Conservation (phyloP, 2,113 vertebrate species). For the Protobothrops flavoviridis region DNA sequence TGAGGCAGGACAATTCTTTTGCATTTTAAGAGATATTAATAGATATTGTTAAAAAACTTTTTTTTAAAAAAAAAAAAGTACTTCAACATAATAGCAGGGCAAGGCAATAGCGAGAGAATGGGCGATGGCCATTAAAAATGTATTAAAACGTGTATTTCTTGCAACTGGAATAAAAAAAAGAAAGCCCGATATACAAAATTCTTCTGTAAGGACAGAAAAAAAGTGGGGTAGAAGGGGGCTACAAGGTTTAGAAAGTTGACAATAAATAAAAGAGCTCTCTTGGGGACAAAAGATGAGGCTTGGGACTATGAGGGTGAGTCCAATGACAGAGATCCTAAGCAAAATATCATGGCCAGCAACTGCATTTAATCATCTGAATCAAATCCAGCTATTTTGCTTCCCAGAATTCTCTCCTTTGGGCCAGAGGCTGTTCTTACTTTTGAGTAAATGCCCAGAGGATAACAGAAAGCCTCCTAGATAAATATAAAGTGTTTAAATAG, state of each 20-base stretch:
- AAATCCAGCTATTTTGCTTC: neutral
- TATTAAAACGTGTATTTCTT: constrained; percentile 68
- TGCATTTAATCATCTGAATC: constrained; percentile 31
- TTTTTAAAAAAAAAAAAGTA: constrained; percentile 46
- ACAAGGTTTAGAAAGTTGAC: constrained; percentile 63
- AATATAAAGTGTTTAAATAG: neutral
- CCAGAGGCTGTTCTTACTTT: neutral
- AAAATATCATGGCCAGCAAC: constrained; percentile 54
- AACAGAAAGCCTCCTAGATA: neutral
- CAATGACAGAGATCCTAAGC: constrained; percentile 34
- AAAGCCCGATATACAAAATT: constrained; percentile 48
- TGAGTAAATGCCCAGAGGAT: neutral
- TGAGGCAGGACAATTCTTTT: constrained; percentile 64
- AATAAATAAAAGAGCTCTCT: constrained; percentile 48
- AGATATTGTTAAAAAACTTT: constrained; percentile 72
- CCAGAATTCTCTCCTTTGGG: constrained; percentile 10
- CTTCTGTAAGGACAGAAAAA: constrained; percentile 59
- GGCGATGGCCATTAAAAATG: constrained; percentile 69
- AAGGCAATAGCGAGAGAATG: constrained; percentile 68
- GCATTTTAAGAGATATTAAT: constrained; percentile 68
- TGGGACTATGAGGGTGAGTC: constrained; percentile 35
- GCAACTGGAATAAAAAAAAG: constrained; percentile 26
- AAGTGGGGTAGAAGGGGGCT: constrained; percentile 43
- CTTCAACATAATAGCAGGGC: constrained; percentile 68
- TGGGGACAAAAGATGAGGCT: constrained; percentile 32